Evolutionary conservation across 1,140 invertebrate species (phyloP).

Genomic region (Megalopta genalis): DNA sequence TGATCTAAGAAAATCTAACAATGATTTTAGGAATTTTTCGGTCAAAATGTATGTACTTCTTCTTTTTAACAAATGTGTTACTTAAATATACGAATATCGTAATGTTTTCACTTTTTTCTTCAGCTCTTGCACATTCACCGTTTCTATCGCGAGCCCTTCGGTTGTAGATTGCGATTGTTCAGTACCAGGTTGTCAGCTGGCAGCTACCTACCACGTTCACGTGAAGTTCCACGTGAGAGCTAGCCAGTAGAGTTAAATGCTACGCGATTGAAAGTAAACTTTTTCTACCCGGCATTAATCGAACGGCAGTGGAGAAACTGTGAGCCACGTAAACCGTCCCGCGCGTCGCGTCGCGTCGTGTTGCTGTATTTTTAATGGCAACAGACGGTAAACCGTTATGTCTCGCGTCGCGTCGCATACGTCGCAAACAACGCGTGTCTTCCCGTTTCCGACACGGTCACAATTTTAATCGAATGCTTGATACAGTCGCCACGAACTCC

Average conservation of each 20-base stretch:
- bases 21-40: too few relatives aligned
- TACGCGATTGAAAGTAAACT: slow-evolving; percentile 67
- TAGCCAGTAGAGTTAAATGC: slow-evolving; percentile 55
- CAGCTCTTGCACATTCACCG: too few relatives aligned
- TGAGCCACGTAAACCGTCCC: slow-evolving; percentile 46
- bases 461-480: not conserved
- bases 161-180: slow-evolving; percentile 17
- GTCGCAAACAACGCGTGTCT: not conserved
- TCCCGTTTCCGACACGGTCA: not conserved
- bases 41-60: too few relatives aligned
- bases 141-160: slow-evolving; percentile 18
- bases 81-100: too few relatives aligned
- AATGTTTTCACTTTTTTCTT: too few relatives aligned
- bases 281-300: slow-evolving; percentile 38
- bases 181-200: slow-evolving; percentile 32
- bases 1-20: too few relatives aligned
- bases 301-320: slow-evolving; percentile 14
- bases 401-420: not conserved
- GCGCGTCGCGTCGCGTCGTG: slow-evolving; percentile 3
- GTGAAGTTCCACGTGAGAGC: slow-evolving; percentile 76
- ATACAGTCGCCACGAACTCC: not conserved
- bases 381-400: slow-evolving; percentile 34
- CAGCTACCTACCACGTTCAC: slow-evolving; percentile 72
- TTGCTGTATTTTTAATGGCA: slow-evolving; percentile 41
- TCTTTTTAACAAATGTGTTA: too few relatives aligned